A percentile compares a stretch with the other conserved stretches of the same genome.
phyloP scores from a whole-genome alignment of 1,140 invertebrate genomes.

The Onthophagus taurus region DNA sequence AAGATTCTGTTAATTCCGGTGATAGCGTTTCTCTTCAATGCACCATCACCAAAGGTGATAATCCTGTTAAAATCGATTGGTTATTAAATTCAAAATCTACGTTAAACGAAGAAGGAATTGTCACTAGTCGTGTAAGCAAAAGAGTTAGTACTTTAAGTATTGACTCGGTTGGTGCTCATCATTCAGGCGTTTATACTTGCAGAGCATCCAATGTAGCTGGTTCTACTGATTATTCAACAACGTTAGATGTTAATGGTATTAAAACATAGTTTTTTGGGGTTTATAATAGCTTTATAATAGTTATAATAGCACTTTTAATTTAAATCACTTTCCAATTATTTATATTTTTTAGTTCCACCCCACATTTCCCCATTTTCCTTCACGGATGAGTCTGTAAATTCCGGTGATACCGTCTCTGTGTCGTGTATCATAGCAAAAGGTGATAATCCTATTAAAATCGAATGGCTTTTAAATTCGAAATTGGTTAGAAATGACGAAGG shows the following conservation, averaged over 20 bases:
- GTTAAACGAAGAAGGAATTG: conserved; percentile 28
- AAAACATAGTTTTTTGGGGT: neutral
- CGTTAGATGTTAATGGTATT: conserved; percentile 49
- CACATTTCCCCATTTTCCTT: conserved; percentile 50
- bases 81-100: conserved; percentile 26
- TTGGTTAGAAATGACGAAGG: conserved; percentile 53
- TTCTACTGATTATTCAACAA: conserved; percentile 42
- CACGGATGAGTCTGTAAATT: conserved; percentile 69
- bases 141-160: conserved; percentile 68
- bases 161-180: conserved; percentile 60
- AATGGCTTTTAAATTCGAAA: conserved; percentile 67
- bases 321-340: conserved; percentile 29
- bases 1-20: conserved; percentile 44
- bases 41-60: conserved; percentile 46
- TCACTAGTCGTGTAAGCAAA: conserved; percentile 64
- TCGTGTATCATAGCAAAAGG: conserved; percentile 69
- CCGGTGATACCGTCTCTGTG: conserved; percentile 65
- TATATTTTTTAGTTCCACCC: conserved; percentile 33
- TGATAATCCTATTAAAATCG: conserved; percentile 63
- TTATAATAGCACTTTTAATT: conserved; percentile 28
- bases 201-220: conserved; percentile 65
- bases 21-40: conserved; percentile 46
- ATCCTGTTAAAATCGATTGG: conserved; percentile 45
- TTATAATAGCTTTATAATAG: neutral
- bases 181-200: conserved; percentile 75